Base-by-base conservation (phyloP, 2,888 invertebrate species). In the Emmelina monodactyla region DNA sequence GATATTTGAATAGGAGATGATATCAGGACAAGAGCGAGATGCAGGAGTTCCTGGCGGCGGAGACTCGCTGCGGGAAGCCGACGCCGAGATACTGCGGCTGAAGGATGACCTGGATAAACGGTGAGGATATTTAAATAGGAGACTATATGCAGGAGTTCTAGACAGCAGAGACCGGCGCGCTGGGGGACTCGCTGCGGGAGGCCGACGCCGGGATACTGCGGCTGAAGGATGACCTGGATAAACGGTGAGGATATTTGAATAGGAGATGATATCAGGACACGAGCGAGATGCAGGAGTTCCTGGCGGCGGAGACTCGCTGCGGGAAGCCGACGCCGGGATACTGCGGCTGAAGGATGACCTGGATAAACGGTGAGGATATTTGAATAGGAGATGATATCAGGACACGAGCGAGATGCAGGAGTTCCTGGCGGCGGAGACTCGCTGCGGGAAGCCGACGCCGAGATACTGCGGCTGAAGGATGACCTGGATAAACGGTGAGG, bases 361-460 rank as follows among this genome's bases (percentile, higher is more conserved):
- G 25, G 25, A 9, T 25, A 25, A 9, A 3, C 4, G 25, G 25
- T 25, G 3, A 25, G 25, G n/a, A n/a, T n/a, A n/a, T n/a, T n/a
- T n/a, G n/a, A n/a, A n/a, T n/a, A n/a, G n/a, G n/a, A n/a, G n/a
- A n/a, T n/a, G n/a, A n/a, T n/a, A n/a, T n/a, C n/a, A n/a, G n/a
- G n/a, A n/a, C n/a, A n/a, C n/a, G n/a, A n/a, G n/a, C n/a, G 94
- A 94, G 67, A 82, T 94, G 72, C 91, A 92, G 58, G 93, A 94
- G 56, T 94, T 94, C 62, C 82, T 94, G 42, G 91, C 92, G 50
- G 89, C 90, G 7, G 94, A 94, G 69, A 93, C 55, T 88, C 92
- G 1, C 75, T 94, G 29, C 85, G 86, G 28, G 94, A 94, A 46
- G 81, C 88, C 2, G 94, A 94, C 66, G 59, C 65, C 1, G 88